Evolutionary conservation across 2,113 vertebrate genomes (phyloP), one percentile per base, ranked within the genome.

Genomic region (Egretta garzetta): DNA sequence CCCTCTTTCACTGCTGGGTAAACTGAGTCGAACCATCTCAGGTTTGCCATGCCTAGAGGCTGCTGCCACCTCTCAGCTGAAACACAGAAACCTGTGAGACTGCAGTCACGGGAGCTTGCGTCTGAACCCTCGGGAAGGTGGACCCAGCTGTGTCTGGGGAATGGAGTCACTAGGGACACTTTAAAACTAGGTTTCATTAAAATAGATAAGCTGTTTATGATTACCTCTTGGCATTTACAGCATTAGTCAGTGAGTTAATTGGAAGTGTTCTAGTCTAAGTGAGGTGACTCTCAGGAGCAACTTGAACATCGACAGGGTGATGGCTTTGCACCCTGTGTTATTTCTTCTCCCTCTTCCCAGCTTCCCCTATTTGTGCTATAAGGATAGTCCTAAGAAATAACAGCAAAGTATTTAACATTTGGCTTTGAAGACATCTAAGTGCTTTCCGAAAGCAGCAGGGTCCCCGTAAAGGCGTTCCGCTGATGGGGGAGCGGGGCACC

Each of bases 231-330:
- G 35, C 88, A 86, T 88, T 96, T 88, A 27, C 82, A 82, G 71
- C 53, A 30, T 96, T 83, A 77, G 64, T 88, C 93, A 85, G 67
- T 10, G 63, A 90, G 82, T 67, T 97, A 93, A 94, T 90, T 94
- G 88, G 33, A 74, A 86, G 49, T 86, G 26, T 74, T 88, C 52
- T 92, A 39, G 55, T 86, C 59, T 53, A 64, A 88, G n/a, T 28
- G 56, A 37, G 28, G 14, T 83, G 82, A 92, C 90, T 90, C 90
- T 93, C 45, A 30, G 66, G 56, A 80, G 32, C 49, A 45, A 80
- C 55, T 64, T 41, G 15, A 62, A 76, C 75, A 23, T 6, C 2
- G 0, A 47, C 37, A 76, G 45, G 70, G 68, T 22, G 75, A 53
- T 64, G 58, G 33, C 47, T 79, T 92, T 91, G 64, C 6, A 30